Evolutionary conservation across 2,113 vertebrate species (phyloP).

Genomic region (Serinus canaria): DNA sequence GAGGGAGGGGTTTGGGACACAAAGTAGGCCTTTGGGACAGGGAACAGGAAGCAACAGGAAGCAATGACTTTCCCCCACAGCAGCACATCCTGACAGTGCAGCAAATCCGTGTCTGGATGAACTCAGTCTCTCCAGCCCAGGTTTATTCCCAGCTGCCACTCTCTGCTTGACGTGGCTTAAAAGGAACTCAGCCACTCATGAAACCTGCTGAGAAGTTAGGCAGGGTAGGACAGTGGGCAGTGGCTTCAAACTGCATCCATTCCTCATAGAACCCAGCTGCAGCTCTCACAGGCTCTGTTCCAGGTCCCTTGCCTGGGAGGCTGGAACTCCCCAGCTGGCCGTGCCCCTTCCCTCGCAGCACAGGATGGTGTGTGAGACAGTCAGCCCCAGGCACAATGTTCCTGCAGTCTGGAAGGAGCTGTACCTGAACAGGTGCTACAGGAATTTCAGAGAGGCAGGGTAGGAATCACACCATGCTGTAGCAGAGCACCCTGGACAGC

Average conservation of each 20-base stretch:
- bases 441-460: conserved; percentile 52
- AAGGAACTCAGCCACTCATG: not conserved
- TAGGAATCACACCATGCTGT: conserved; percentile 71
- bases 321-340: not conserved
- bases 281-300: not conserved
- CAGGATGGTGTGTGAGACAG: not conserved
- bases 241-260: not conserved
- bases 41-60: conserved; percentile 9
- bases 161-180: not conserved
- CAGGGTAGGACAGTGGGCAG: not conserved
- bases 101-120: accelerated
- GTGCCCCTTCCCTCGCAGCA: accelerated
- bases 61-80: not conserved
- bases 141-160: not conserved
- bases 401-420: conserved; percentile 79
- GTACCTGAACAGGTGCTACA: conserved; percentile 72
- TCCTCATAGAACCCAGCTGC: no score
- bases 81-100: not conserved
- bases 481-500: conserved; percentile 68
- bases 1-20: not conserved
- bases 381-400: not conserved
- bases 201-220: not conserved
- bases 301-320: not conserved
- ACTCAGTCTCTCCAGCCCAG: not conserved
- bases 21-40: not conserved